phyloP scores from a whole-genome alignment of 2,113 vertebrate genomes.

The Todiramphus chloris region DNA sequence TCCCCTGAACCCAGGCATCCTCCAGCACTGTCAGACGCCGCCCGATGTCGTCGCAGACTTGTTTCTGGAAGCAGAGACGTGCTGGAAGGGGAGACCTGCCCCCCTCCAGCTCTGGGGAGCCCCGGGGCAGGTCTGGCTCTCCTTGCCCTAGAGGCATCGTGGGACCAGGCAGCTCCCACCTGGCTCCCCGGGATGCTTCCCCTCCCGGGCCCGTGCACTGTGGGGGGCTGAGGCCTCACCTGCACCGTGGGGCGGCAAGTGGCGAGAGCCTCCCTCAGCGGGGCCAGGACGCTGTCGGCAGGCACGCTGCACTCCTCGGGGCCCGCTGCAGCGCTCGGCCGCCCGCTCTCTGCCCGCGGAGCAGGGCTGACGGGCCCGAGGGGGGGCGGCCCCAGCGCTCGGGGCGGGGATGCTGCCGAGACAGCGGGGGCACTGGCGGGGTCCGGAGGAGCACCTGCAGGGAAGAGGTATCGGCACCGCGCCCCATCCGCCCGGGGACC shows the following conservation, averaged over 20 bases:
- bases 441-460: conserved; percentile 6
- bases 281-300: conserved; percentile 71
- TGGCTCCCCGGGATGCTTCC: background rate
- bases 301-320: background rate
- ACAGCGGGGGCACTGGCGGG: background rate
- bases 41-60: conserved; percentile 89
- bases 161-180: background rate
- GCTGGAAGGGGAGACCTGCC: background rate
- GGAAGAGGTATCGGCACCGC: background rate
- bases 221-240: conserved; percentile 60
- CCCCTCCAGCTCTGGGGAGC: background rate
- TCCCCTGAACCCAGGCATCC: conserved; percentile 84
- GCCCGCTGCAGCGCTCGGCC: background rate
- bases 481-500: background rate
- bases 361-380: conserved; percentile 7
- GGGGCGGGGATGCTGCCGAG: conserved; percentile 28
- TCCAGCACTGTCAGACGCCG: conserved; percentile 84
- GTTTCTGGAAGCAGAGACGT: conserved; percentile 74
- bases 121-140: background rate
- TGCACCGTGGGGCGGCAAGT: conserved; percentile 75
- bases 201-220: background rate
- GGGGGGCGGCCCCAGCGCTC: conserved; percentile 66
- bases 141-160: rapidly evolving
- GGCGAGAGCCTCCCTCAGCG: conserved; percentile 75
- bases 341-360: background rate